Evolutionary conservation across 30 jellyfish, hydroid and myxozoan genomes (phyloP).

Genomic region (Aurelia sp.): DNA sequence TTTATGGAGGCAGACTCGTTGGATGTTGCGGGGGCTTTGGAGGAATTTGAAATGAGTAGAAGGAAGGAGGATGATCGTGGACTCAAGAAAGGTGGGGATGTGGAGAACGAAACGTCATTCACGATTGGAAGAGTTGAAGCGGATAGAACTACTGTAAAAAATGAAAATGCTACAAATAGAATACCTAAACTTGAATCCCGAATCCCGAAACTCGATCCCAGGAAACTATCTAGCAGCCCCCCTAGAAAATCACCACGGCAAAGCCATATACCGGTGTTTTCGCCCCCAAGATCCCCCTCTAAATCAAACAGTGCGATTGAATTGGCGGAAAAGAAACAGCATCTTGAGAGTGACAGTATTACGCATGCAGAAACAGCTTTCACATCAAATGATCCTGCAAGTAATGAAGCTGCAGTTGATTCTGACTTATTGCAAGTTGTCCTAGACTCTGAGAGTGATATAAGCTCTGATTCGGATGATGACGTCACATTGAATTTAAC

Average conservation of each 20-base stretch:
- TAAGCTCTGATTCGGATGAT: conserved; percentile 34
- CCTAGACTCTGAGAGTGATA: conserved; percentile 20
- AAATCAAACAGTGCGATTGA: conserved; percentile 1
- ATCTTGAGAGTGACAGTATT: background rate
- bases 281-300: conserved; percentile 20
- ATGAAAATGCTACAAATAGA: background rate
- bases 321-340: background rate
- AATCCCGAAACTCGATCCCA: conserved; percentile 24
- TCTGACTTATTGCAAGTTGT: background rate
- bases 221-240: conserved; percentile 11
- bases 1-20: conserved; percentile 11
- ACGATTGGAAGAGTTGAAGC: no score
- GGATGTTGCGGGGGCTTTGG: conserved; percentile 23
- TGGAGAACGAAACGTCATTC: no score
- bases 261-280: conserved; percentile 33
- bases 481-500: conserved; percentile 33
- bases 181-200: background rate
- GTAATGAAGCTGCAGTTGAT: background rate
- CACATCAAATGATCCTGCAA: background rate
- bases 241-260: conserved; percentile 28
- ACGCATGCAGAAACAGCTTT: conserved; percentile 22
- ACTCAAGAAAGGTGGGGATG: background rate
- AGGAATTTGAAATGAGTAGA: conserved; percentile 27
- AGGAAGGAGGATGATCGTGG: conserved; percentile 5
- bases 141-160: no score